Base-by-base conservation (phyloP, 2,888 invertebrate species). In the Tigriopus californicus region DNA sequence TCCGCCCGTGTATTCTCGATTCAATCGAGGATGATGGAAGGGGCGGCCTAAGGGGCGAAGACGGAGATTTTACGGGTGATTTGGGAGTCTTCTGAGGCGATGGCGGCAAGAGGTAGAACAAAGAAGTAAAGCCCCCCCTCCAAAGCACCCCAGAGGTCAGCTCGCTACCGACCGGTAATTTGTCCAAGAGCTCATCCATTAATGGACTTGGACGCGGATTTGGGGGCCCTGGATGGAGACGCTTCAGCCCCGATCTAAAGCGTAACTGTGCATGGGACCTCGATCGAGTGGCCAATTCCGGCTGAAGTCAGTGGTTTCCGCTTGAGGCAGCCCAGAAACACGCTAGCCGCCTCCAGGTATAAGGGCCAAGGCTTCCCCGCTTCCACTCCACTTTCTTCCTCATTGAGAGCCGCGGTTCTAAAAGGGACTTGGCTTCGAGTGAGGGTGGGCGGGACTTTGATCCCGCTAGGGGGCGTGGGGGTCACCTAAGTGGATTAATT, bases 311-410 rank as follows among this genome's bases (percentile, higher is more conserved):
- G 67, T 67, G 13, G 63, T 57, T 53, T 68, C 65, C n/a, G n/a
- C 61, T 64, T 64, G 64, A 82, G 76, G n/a, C n/a, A n/a, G 66
- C 77, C 76, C 1, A 90, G 75, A 61, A 85, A 87, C 61, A 86
- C 73, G 71, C 88, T 85, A n/a, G 89, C 85, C 47, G 90, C 86
- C 67, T 88, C 80, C 0, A 81, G 80, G 68, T 92, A 91, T 1
- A 87, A 73, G 64, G 83, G 79, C 15, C 89, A 72, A 0, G 92
- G 91, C 59, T 82, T n/a, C n/a, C n/a, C 78, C 25, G 81, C 80
- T 63, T 77, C 77, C 61, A 82, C 77, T 4, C 80, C 80, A 0
- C 79, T 78, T 67, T 85, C 86, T 72, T 94, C 92, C 4, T 85
- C 85, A 67, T 86, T 85, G 62, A 91, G 74, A 0, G 88, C 92